Base-by-base conservation (phyloP, 2,797 vertebrate genomes). In the Gobionotothen gibberifrons region DNA sequence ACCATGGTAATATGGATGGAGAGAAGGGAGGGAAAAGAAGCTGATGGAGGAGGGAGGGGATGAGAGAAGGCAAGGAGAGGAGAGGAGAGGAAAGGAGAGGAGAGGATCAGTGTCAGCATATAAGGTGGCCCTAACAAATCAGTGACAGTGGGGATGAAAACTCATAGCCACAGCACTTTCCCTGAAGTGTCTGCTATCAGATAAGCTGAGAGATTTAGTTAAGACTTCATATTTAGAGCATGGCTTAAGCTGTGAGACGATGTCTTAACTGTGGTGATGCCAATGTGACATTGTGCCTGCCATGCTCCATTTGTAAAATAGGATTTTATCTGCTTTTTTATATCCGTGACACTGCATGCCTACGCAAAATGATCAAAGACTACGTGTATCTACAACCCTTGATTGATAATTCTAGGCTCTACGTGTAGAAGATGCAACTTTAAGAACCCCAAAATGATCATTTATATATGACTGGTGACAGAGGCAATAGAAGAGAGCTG, bases 151-250 rank as follows among this genome's bases (percentile, higher is more conserved):
- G 80, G 90, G 87, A 93, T 88, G 86, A 88, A 93, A 93, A 94
- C 90, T 91, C 88, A 74, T 86, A 87, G 87, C 83, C 82, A 62
- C 91, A 92, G 91, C 92, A 93, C 92, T 94, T 93, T 93, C 83
- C 85, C 86, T 92, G 85, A 92, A 93, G 92, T 93, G 89, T 91
- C 85, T 90, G 89, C 80, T 85, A 92, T 92, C 90, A 91, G 93
- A 94, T 94, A 93, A 93, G 87, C 89, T 89, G 78, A 83, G 90
- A 93, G 92, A 93, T 94, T 93, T 92, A 92, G 90, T 90, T 92
- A 92, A 91, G 90, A 90, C 92, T 93, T 93, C 89, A 93, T 93
- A 94, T 93, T 93, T 93, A 93, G 91, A 93, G 90, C 90, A 79
- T 79, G 87, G 93, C 89, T 94, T 94, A 92, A 92, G 89, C 89